Conservation (phyloP, 2,888 invertebrate genomes). For the Campoplex nolae region DNA sequence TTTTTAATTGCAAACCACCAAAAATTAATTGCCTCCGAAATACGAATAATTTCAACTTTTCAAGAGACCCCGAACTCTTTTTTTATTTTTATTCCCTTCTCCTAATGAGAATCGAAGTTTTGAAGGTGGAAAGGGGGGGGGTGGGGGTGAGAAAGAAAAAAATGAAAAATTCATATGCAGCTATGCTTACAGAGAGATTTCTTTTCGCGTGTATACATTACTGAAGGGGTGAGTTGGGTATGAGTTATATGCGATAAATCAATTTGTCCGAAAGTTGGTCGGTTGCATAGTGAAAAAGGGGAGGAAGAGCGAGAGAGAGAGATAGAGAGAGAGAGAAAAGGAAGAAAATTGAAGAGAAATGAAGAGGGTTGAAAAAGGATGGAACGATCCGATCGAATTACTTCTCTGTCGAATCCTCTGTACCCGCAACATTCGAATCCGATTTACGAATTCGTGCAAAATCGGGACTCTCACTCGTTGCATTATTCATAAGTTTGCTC, state of each 20-base stretch:
- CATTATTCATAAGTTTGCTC: slow-evolving; percentile 65
- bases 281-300: slow-evolving; percentile 31
- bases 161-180: slow-evolving; percentile 1
- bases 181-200: neutral
- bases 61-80: neutral
- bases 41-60: neutral
- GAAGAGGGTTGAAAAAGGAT: neutral
- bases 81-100: neutral
- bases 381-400: slow-evolving; percentile 61
- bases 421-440: slow-evolving; percentile 62
- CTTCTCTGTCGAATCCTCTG: slow-evolving; percentile 54
- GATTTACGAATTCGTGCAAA: slow-evolving; percentile 65
- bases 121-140: too few species aligned
- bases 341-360: neutral
- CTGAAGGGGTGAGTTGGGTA: neutral
- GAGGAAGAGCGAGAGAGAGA: neutral
- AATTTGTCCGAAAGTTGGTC: slow-evolving; percentile 61
- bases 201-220: neutral
- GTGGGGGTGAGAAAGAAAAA: neutral
- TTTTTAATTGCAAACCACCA: neutral
- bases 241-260: slow-evolving; percentile 57
- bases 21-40: neutral
- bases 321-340: neutral
- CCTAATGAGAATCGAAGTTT: neutral
- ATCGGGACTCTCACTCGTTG: slow-evolving; percentile 60